Evolutionary conservation across 1,140 invertebrate genomes (phyloP).

Genomic region (Dryas iulia): DNA sequence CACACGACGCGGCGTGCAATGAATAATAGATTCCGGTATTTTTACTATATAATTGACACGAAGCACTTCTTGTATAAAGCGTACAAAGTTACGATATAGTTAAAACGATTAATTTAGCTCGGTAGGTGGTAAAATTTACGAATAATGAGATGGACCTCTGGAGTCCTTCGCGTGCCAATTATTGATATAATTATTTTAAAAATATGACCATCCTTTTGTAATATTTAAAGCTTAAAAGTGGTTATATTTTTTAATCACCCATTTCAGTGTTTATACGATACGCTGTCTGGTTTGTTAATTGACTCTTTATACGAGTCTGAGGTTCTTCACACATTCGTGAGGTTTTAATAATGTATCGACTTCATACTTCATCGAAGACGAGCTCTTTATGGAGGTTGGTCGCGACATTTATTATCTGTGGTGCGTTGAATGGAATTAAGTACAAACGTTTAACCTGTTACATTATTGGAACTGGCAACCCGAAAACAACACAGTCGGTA

Average conservation of each 20-base stretch:
- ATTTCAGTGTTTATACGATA: conserved; percentile 47
- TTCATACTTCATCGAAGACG: conserved; percentile 9
- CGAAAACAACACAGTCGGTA: conserved; percentile 28
- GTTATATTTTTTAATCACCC: conserved; percentile 65
- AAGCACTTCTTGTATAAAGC: conserved; percentile 47
- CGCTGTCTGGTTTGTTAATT: conserved; percentile 61
- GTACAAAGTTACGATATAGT: conserved; percentile 74
- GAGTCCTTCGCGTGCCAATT: conserved; percentile 71
- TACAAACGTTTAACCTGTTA: conserved; percentile 24
- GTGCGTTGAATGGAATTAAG: conserved; percentile 28
- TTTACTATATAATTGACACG: conserved; percentile 72
- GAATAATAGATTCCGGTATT: conserved; percentile 61
- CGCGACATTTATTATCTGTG: conserved; percentile 31
- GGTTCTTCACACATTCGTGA: conserved; percentile 42
- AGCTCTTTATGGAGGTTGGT: conserved; percentile 19
- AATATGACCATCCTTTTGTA: conserved; percentile 70
- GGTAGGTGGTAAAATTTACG: conserved; percentile 73
- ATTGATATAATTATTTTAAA: conserved; percentile 78
- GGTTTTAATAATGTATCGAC: conserved; percentile 35
- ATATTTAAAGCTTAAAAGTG: conserved; percentile 66
- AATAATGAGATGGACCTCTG: conserved; percentile 68
- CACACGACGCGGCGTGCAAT: conserved; percentile 17
- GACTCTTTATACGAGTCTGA: conserved; percentile 52
- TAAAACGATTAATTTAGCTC: conserved; percentile 76
- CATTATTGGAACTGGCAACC: conserved; percentile 35